A percentile compares a stretch with the other conserved stretches of the same genome.
Conservation (phyloP, 2,113 vertebrate genomes). For the Arvicanthis niloticus region DNA sequence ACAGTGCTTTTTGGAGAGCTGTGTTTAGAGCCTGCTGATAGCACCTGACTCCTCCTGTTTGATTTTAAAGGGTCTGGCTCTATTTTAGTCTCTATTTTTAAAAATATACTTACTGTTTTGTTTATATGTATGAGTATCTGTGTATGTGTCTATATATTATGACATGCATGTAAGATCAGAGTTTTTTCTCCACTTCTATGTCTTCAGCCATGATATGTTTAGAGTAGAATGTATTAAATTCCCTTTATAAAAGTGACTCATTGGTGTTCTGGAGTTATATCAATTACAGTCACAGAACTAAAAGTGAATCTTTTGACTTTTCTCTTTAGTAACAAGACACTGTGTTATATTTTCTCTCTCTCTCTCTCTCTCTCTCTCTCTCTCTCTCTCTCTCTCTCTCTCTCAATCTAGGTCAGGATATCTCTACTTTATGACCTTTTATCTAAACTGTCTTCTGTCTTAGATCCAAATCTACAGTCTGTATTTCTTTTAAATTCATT, state of each 20-base stretch:
- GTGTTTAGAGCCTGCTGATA: background rate
- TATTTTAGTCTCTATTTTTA: background rate
- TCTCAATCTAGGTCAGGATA: background rate
- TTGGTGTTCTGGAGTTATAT: background rate
- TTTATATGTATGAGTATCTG: background rate
- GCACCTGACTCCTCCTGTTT: background rate
- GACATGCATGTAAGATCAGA: background rate
- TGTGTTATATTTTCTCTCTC: too few species aligned
- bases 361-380: too few species aligned
- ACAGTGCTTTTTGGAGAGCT: background rate
- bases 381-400: background rate
- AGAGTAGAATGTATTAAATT: background rate
- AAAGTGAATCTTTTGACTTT: background rate
- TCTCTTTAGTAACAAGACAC: background rate
- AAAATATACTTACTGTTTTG: too few species aligned
- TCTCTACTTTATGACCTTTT: background rate
- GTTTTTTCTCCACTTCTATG: background rate
- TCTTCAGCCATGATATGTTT: background rate
- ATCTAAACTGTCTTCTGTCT: background rate
- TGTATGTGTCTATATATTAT: background rate
- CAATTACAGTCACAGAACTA: background rate
- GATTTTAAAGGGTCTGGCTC: background rate
- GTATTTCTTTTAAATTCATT: background rate
- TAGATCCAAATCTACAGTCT: background rate
- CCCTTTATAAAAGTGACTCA: background rate